These are phyloP conservation scores for Sebastes ruberrimus DNA, from an alignment of 2,797 vertebrate species.

Conservation along the genomic window DNA sequence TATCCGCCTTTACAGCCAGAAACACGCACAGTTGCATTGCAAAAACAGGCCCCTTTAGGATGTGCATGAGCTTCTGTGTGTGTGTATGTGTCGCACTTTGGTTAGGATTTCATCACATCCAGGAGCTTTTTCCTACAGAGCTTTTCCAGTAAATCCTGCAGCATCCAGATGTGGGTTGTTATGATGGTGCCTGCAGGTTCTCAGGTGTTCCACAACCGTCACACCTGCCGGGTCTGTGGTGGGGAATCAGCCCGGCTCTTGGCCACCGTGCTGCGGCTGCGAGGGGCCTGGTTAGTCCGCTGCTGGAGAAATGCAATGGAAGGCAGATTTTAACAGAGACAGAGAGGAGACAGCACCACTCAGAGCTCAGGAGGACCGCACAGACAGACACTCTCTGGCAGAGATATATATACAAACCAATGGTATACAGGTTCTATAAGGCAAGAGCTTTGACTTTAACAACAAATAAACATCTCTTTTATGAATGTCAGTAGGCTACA, in stretches of 20 bases:
- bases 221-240: conserved; percentile 52
- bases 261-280: conserved; percentile 59
- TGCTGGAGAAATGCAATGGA: conserved; percentile 60
- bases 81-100: conserved; percentile 59
- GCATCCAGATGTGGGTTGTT: not conserved
- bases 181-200: not conserved
- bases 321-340: conserved; percentile 31
- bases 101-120: conserved; percentile 38
- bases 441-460: too few species aligned
- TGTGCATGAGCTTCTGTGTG: conserved; percentile 7
- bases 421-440: too few species aligned
- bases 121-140: not conserved
- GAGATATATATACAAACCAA: too few species aligned
- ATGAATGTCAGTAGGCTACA: too few species aligned
- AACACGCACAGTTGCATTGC: conserved; percentile 22
- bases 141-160: conserved; percentile 4
- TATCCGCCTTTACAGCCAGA: not conserved
- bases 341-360: conserved; percentile 79
- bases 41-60: conserved; percentile 20
- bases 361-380: conserved; percentile 80
- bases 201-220: conserved; percentile 16
- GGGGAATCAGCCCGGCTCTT: conserved; percentile 46
- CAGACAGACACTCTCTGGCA: not conserved
- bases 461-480: too few species aligned
- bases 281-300: conserved; percentile 59